Evolutionary conservation across 2,888 invertebrate species (phyloP), one percentile per base, ranked within the genome.

Genomic region (Venustoraphidia nigricollis): DNA sequence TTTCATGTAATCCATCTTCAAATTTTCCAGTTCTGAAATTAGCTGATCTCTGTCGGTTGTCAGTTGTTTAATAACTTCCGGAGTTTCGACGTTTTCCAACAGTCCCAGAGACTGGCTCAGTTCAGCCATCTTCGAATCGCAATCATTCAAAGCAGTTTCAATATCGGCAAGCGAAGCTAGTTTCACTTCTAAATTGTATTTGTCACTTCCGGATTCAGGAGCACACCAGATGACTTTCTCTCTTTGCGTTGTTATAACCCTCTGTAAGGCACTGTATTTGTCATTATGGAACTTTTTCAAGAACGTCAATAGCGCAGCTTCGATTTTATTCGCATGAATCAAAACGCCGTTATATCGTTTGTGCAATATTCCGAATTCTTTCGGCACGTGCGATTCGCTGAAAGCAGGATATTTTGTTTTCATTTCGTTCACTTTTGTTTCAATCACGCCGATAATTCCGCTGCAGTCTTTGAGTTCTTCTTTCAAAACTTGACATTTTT

Each of bases 181-280:
- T 67, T 95, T 95, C 0, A 92, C 89, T 70, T 94, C 91, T 34
- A 94, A 72, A 61, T 91, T 92, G 62, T 93, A 94, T 62, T 84
- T 84, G 60, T 95, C 94, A 59, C 89, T 91, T 36, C 83, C 81
- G 1, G 83, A 77, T 60, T 94, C 93, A 1, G 91, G 89, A 59
- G 83, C 77, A 63, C 94, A 95, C 92, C 94, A 94, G 10, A 80
- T 74, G 1, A 91, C 81, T 66, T 94, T 94, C 60, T 95, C 94
- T 53, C 83, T 83, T 54, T 87, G 80, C 2, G 85, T 81, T 45
- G 78, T 74, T 9, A 94, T 76, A 60, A 88, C 81, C 56, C 91
- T 77, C 57, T 88, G 84, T 37, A 92, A 72, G 61, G 84, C 83
- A 43, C 79, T 79, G 49, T 88, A 77, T 60, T 89, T 91, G 54